Evolutionary conservation across 2,113 vertebrate species (phyloP).

Genomic region (Saguinus imperator): DNA sequence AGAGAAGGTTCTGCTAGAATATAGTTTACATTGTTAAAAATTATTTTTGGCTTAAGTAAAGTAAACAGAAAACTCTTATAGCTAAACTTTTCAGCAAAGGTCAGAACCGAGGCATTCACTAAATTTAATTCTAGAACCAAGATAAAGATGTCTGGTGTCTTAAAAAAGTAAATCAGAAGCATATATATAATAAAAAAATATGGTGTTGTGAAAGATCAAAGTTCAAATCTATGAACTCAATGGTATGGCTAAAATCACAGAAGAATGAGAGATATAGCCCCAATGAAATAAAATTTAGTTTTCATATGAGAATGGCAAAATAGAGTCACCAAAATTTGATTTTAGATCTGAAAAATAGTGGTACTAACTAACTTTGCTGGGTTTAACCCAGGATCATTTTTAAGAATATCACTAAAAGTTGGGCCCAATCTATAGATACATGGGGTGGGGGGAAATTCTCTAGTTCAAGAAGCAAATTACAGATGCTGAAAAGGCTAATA

Average conservation of each 20-base stretch:
- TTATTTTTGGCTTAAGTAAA: neutral
- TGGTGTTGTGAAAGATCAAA: neutral
- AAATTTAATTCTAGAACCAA: neutral
- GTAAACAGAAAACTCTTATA: neutral
- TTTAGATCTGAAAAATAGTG: neutral
- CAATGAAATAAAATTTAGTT: neutral
- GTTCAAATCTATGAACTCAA: neutral
- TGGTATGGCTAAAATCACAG: neutral
- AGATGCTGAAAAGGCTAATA: neutral
- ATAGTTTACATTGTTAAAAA: neutral
- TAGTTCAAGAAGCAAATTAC: slow-evolving; percentile 1
- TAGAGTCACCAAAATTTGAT: neutral
- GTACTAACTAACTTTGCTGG: neutral
- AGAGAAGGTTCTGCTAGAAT: neutral
- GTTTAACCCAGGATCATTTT: neutral
- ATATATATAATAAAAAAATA: neutral
- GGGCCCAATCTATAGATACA: neutral
- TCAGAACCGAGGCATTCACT: neutral
- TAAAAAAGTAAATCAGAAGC: neutral
- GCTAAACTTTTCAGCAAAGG: neutral
- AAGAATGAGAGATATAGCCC: neutral
- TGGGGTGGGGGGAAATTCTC: fast-evolving
- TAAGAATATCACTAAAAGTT: neutral
- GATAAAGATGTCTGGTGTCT: neutral
- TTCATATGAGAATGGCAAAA: neutral